Conservation (phyloP, 2,797 vertebrate genomes). For the Sebastes melanostomus region DNA sequence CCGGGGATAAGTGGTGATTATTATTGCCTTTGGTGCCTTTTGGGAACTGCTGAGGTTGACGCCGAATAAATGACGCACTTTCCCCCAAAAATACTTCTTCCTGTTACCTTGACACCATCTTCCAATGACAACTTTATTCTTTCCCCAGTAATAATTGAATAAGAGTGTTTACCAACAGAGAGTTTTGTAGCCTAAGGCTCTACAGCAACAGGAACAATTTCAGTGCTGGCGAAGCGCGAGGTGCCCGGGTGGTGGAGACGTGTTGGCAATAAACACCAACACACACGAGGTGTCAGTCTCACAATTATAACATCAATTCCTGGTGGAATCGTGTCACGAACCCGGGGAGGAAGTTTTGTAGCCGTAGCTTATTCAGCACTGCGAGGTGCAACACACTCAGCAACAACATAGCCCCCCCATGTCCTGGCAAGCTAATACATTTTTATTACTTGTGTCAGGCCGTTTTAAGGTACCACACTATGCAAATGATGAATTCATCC, state of each 20-base stretch:
- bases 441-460: conserved; percentile 82
- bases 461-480: conserved; percentile 72
- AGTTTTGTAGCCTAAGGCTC: conserved; percentile 35
- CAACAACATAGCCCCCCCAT: conserved; percentile 64
- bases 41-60: conserved; percentile 38
- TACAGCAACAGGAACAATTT: conserved; percentile 35
- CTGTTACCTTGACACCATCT: conserved; percentile 12
- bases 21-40: conserved; percentile 52
- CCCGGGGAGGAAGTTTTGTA: conserved; percentile 65
- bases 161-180: conserved; percentile 33
- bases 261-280: conserved; percentile 27
- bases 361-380: conserved; percentile 76
- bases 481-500: conserved; percentile 79
- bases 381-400: conserved; percentile 71
- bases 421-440: conserved; percentile 76
- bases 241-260: conserved; percentile 14
- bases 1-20: conserved; percentile 56
- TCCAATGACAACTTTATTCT: conserved; percentile 26
- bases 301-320: conserved; percentile 68
- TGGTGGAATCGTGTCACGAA: conserved; percentile 63
- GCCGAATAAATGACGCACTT: conserved; percentile 31
- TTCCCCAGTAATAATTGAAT: conserved; percentile 30
- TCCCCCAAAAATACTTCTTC: neutral
- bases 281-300: conserved; percentile 48
- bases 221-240: neutral